Percentiles rank a stretch among this genome's conserved stretches.
These are phyloP conservation scores for Poeciliopsis occidentalis DNA, from an alignment of 2,113 vertebrate genomes.

Conservation along the genomic window DNA sequence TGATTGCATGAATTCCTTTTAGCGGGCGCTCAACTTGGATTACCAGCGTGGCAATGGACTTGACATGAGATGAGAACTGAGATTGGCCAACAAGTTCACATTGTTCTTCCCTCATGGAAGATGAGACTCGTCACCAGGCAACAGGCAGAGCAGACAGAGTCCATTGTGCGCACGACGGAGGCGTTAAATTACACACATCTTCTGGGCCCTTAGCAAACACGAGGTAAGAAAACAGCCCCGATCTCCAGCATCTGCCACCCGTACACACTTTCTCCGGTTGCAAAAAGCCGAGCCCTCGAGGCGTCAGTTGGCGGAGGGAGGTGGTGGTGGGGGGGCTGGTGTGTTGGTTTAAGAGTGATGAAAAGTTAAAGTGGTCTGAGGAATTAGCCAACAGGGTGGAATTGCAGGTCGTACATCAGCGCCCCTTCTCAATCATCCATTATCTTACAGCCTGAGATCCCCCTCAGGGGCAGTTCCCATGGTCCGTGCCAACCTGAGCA, in stretches of 20 bases:
- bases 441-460: conserved; percentile 73
- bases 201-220: conserved; percentile 37
- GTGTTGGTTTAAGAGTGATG: conserved; percentile 68
- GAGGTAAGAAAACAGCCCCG: conserved; percentile 51
- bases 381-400: conserved; percentile 78
- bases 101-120: conserved; percentile 20
- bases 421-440: conserved; percentile 58
- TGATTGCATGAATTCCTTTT: neutral
- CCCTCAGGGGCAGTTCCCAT: conserved; percentile 81
- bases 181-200: conserved; percentile 48
- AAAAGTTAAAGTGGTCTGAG: conserved; percentile 75
- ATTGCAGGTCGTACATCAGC: conserved; percentile 57
- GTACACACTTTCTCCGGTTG: conserved; percentile 47
- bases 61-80: conserved; percentile 16
- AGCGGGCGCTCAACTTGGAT: conserved; percentile 5
- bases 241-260: conserved; percentile 50
- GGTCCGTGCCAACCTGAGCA: conserved; percentile 66
- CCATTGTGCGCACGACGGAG: conserved; percentile 40
- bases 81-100: conserved; percentile 25
- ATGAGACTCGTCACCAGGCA: conserved; percentile 30
- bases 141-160: conserved; percentile 20
- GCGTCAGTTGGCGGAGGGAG: conserved; percentile 25
- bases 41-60: conserved; percentile 6
- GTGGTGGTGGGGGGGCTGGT: conserved; percentile 4
- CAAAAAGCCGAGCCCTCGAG: conserved; percentile 57